These are phyloP conservation scores for Netelia fuscicornis DNA, from an alignment of 2,888 invertebrate genomes.

Conservation along the genomic window DNA sequence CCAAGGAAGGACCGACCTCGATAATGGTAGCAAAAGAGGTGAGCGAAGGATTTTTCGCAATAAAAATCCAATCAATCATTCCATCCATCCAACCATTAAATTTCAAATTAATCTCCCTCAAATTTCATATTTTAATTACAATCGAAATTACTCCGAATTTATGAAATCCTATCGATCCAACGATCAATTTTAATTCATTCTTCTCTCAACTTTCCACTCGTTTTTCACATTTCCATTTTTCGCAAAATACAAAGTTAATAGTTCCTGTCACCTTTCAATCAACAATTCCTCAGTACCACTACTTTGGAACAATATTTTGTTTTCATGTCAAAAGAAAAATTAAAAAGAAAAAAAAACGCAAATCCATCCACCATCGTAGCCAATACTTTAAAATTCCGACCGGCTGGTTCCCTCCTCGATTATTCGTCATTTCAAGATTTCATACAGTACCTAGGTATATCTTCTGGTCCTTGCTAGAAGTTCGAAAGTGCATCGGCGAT, in stretches of 20 bases:
- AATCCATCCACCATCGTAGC: background rate
- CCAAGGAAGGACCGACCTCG: conserved; percentile 78
- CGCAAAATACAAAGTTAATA: too few relatives aligned
- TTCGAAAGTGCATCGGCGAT: conserved; percentile 24
- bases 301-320: too few relatives aligned
- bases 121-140: too few relatives aligned
- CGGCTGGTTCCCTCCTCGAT: conserved; percentile 7
- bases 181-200: background rate
- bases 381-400: conserved; percentile 24
- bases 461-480: background rate
- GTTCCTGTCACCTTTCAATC: too few relatives aligned
- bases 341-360: background rate
- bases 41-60: conserved; percentile 48
- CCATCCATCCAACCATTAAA: background rate
- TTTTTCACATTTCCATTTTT: too few relatives aligned
- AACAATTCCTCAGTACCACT: too few relatives aligned
- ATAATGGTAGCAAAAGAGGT: conserved; percentile 85
- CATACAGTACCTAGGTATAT: background rate
- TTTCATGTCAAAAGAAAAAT: too few relatives aligned
- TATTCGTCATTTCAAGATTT: conserved; percentile 37
- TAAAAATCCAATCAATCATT: background rate
- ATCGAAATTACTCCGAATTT: background rate
- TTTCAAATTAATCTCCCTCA: background rate
- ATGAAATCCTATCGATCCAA: background rate
- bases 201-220: background rate